These are phyloP conservation scores for Pycnomerus fuliginosus DNA, from an alignment of 2,888 invertebrate species.

Conservation along the genomic window DNA sequence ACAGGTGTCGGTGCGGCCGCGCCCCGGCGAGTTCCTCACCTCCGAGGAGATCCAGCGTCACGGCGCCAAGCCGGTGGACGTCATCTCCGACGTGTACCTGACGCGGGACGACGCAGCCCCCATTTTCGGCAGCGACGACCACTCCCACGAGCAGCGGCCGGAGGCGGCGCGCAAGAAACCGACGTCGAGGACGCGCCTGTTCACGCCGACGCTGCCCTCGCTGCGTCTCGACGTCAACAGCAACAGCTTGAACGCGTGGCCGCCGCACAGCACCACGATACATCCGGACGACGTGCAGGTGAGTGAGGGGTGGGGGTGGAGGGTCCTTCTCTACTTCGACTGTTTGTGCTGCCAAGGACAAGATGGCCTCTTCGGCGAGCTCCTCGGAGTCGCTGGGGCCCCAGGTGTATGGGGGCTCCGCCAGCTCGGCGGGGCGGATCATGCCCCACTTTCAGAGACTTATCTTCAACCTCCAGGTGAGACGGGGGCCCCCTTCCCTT, in stretches of 20 bases:
- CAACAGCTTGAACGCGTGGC: constrained; percentile 40
- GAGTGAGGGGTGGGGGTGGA: no score
- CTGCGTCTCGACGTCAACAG: constrained; percentile 35
- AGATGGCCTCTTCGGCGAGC: constrained; percentile 44
- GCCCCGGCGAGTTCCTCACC: constrained; percentile 75
- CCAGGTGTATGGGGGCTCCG: constrained; percentile 48
- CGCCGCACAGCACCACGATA: constrained; percentile 40
- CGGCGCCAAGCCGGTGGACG: constrained; percentile 40
- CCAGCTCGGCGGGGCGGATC: constrained; percentile 57
- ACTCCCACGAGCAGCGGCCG: constrained; percentile 66
- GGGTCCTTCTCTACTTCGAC: no score
- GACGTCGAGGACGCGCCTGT: constrained; percentile 39
- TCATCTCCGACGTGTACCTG: constrained; percentile 41
- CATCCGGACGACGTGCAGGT: constrained; percentile 41
- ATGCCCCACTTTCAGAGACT: constrained; percentile 71
- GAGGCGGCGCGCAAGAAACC: constrained; percentile 47
- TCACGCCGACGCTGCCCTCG: constrained; percentile 46
- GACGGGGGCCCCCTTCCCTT: constrained; percentile 44
- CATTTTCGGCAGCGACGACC: constrained; percentile 58
- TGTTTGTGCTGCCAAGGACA: constrained; percentile 42
- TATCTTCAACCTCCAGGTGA: constrained; percentile 72
- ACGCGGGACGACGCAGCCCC: constrained; percentile 50
- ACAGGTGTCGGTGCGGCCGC: constrained; percentile 79
- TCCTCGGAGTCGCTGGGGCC: constrained; percentile 46
- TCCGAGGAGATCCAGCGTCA: constrained; percentile 69